These are phyloP conservation scores for Ophion ventricosus DNA, from an alignment of 2,888 invertebrate species.

Conservation along the genomic window DNA sequence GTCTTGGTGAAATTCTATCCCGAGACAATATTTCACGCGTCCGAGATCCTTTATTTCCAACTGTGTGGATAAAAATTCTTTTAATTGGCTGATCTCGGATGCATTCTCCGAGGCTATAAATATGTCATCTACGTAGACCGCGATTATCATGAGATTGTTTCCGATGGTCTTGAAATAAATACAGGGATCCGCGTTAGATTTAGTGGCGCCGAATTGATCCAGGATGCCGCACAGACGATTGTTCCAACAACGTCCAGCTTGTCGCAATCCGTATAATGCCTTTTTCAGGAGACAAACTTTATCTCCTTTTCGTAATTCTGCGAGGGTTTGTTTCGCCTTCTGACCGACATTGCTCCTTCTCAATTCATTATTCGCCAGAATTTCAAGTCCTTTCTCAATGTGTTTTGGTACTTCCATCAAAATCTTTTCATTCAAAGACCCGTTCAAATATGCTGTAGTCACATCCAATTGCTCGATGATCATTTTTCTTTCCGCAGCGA, in stretches of 20 bases:
- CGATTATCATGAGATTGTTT: neutral
- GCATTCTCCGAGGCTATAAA: constrained; percentile 31
- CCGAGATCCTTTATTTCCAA: constrained; percentile 60
- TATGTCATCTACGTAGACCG: constrained; percentile 23
- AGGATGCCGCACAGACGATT: constrained; percentile 38
- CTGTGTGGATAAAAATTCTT: constrained; percentile 24
- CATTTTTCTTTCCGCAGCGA: constrained; percentile 5
- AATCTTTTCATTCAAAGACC: constrained; percentile 7
- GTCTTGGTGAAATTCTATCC: constrained; percentile 53
- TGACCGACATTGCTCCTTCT: neutral
- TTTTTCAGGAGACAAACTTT: neutral
- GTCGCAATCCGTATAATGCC: neutral
- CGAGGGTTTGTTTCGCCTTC: neutral
- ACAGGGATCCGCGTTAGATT: constrained; percentile 58
- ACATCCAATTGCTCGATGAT: neutral
- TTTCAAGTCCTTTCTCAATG: neutral
- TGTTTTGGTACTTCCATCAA: constrained; percentile 20
- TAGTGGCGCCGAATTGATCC: constrained; percentile 54
- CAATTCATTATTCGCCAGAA: neutral
- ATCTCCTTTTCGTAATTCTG: neutral
- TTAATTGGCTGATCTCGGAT: constrained; percentile 41
- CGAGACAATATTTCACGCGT: constrained; percentile 55
- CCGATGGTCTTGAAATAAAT: too few species aligned
- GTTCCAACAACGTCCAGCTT: constrained; percentile 67
- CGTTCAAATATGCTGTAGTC: constrained; percentile 9